phyloP scores from a whole-genome alignment of 2,113 vertebrate genomes.

The Fregata magnificens region DNA sequence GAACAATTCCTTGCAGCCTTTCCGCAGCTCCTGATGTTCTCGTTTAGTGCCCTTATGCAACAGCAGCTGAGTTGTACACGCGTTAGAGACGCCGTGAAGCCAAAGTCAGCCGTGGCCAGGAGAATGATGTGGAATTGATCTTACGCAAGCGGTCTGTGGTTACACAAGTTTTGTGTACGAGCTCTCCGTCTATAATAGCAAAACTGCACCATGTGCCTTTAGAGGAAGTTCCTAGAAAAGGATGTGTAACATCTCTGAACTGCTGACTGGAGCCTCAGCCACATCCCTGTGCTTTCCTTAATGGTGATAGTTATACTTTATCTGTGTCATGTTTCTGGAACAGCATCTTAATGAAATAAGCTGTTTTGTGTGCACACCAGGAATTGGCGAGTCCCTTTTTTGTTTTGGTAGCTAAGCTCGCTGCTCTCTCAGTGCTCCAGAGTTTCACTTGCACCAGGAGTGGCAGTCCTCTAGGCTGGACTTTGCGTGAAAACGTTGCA shows the following conservation, averaged over 20 bases:
- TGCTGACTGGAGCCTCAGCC: not conserved
- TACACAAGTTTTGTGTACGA: not conserved
- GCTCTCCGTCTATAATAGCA: fast-evolving
- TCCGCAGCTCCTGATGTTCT: not conserved
- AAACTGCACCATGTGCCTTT: not conserved
- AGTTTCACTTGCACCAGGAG: not conserved
- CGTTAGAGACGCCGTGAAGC: fast-evolving
- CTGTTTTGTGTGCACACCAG: not conserved
- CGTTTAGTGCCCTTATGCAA: fast-evolving
- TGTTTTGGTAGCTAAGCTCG: not conserved
- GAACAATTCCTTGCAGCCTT: not conserved
- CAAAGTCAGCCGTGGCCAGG: not conserved
- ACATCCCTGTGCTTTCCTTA: not conserved
- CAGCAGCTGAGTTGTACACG: fast-evolving
- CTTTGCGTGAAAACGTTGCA: not conserved
- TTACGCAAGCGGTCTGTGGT: fast-evolving
- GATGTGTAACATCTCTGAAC: not conserved
- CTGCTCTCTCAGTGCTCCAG: not conserved
- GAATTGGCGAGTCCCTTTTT: not conserved
- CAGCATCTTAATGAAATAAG: not conserved
- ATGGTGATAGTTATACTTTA: not conserved
- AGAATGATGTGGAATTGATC: not conserved
- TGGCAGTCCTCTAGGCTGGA: not conserved
- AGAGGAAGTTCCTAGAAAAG: not conserved
- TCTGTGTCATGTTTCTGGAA: not conserved